These are phyloP conservation scores for Stictonetta naevosa DNA, from an alignment of 2,113 vertebrate genomes.

Conservation along the genomic window DNA sequence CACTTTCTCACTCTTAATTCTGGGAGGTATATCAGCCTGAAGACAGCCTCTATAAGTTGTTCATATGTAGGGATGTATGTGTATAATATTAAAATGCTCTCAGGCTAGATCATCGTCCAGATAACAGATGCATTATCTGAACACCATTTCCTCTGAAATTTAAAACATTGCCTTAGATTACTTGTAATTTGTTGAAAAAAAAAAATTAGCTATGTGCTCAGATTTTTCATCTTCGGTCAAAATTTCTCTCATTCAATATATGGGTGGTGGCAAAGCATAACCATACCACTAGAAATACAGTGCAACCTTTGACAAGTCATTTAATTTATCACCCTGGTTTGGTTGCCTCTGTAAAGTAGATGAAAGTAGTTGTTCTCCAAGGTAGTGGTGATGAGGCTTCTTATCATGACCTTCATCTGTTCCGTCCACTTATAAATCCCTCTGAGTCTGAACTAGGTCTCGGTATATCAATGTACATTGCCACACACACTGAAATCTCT, in stretches of 20 bases:
- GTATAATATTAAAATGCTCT: neutral
- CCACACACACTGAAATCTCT: neutral
- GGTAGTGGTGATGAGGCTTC: neutral
- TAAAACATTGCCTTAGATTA: neutral
- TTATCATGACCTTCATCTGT: neutral
- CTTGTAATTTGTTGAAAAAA: neutral
- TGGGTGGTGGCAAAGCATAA: neutral
- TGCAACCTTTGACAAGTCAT: neutral
- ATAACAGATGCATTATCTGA: neutral
- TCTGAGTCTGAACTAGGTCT: neutral
- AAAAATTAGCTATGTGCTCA: rapidly evolving
- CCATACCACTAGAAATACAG: neutral
- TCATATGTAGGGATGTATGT: neutral
- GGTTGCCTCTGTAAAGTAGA: neutral
- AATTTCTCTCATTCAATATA: neutral
- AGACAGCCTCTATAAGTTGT: neutral
- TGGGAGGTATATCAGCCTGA: neutral
- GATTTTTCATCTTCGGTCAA: neutral
- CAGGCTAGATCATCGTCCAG: neutral
- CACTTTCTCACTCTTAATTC: neutral
- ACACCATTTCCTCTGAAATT: neutral
- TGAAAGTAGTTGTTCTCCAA: neutral
- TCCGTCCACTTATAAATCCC: neutral
- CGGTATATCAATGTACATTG: neutral
- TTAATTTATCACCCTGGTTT: neutral